Evolutionary conservation across 2,797 vertebrate species (phyloP).

Genomic region (Falco rusticolus): DNA sequence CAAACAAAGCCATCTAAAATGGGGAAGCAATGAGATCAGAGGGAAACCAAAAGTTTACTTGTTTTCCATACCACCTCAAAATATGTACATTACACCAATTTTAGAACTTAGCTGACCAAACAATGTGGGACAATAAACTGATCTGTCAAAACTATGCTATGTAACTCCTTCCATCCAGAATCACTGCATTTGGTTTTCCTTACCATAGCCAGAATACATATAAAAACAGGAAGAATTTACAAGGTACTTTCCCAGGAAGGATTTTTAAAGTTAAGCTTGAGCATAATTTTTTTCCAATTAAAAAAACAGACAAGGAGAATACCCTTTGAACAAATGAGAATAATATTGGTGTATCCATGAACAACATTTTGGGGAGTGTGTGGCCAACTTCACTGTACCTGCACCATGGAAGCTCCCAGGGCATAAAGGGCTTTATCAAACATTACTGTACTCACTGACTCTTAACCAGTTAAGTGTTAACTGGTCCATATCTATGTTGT

Average conservation of each 20-base stretch:
- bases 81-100: not conserved
- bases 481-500: not conserved
- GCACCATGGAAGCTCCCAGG: not conserved
- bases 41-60: not conserved
- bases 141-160: not conserved
- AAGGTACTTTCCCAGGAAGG: not conserved
- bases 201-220: not conserved
- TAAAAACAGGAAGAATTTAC: not conserved
- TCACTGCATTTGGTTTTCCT: not conserved
- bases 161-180: not conserved
- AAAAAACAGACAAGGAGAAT: not conserved
- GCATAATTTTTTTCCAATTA: not conserved
- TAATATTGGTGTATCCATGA: not conserved
- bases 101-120: not conserved
- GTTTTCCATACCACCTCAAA: not conserved
- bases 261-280: not conserved
- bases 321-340: not conserved
- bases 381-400: not conserved
- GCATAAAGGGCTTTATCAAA: not conserved
- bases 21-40: not conserved
- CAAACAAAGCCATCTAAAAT: not conserved
- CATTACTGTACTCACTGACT: not conserved
- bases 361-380: not conserved
- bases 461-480: not conserved
- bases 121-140: not conserved